Evolutionary conservation across 1,140 invertebrate genomes (phyloP).

Genomic region (Caenorhabditis inopinata): DNA sequence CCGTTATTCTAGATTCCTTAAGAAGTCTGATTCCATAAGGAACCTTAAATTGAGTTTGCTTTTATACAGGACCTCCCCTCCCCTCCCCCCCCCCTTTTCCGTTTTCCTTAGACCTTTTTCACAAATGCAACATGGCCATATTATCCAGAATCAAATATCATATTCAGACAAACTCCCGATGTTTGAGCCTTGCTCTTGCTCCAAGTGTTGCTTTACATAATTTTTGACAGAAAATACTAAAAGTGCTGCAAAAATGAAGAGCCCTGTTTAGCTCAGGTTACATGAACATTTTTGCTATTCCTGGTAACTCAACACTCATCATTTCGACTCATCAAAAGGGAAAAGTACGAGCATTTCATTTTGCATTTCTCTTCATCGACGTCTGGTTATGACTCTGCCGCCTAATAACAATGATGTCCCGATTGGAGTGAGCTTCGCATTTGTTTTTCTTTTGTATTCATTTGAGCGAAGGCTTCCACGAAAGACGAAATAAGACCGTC

Average conservation of each 20-base stretch:
- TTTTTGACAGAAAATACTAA: constrained; percentile 3
- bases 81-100: neutral
- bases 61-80: too few species aligned
- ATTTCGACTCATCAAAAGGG: neutral
- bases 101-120: neutral
- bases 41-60: too few species aligned
- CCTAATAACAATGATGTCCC: neutral
- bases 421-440: neutral
- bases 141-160: neutral
- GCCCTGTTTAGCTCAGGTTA: neutral
- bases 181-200: neutral
- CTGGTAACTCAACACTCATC: constrained; percentile 25
- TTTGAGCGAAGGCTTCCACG: too few species aligned
- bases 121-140: too few species aligned
- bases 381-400: neutral
- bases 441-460: too few species aligned
- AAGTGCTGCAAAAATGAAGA: neutral
- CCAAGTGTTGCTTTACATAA: constrained; percentile 18
- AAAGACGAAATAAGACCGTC: too few species aligned
- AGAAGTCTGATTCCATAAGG: too few species aligned
- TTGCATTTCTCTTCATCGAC: neutral
- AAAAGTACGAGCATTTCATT: neutral
- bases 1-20: too few species aligned
- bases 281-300: neutral
- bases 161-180: constrained; percentile 2